Base-by-base conservation (phyloP, 2,113 vertebrate genomes). In the Vidua macroura region DNA sequence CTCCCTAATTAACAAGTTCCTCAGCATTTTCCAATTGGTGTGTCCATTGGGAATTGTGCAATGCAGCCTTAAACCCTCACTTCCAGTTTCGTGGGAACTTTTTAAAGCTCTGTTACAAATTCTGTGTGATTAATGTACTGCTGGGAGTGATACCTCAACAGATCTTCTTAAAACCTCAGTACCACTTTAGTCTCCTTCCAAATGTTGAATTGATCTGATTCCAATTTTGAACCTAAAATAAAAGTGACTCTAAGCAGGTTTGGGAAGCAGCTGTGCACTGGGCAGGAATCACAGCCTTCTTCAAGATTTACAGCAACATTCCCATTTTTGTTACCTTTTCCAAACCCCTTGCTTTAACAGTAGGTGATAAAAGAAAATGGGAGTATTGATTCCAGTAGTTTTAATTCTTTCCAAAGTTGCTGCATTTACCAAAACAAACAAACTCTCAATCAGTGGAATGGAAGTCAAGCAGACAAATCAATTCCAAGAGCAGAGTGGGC, bases 191-290 rank as follows among this genome's bases (percentile, higher is more conserved):
- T 66, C 75, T 94, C 70, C 78, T 44, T 96, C 76, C 86, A 96
- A 96, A 95, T 91, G 84, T n/a, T 88, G 48, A 96, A 66, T 86
- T 95, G 95, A 88, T 88, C 73, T 22, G 35, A 69, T 60, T 95
- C 92, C 92, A 88, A 52, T 25, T 87, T 11, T 6, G 60, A 90
- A 86, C 27, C 76, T 49, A 90, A 95, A 93, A 93, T 96, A 88
- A 67, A 66, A 81, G 43, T 0, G 14, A 41, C 44, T 68, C 39
- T 14, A 20, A 80, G 93, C 49, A 87, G 78, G 23, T 62, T 67
- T 68, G 90, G 82, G 52, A 86, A 92, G 55, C 3, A 4, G 28
- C 23, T 41, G 63, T 22, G 77, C 60, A 15, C 56, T 8, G 63
- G 79, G 76, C 46, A 64, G 37, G 74, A 62, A 62, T 46, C 81